phyloP scores from a whole-genome alignment of 2,113 vertebrate genomes.

The Synchiropus splendidus region DNA sequence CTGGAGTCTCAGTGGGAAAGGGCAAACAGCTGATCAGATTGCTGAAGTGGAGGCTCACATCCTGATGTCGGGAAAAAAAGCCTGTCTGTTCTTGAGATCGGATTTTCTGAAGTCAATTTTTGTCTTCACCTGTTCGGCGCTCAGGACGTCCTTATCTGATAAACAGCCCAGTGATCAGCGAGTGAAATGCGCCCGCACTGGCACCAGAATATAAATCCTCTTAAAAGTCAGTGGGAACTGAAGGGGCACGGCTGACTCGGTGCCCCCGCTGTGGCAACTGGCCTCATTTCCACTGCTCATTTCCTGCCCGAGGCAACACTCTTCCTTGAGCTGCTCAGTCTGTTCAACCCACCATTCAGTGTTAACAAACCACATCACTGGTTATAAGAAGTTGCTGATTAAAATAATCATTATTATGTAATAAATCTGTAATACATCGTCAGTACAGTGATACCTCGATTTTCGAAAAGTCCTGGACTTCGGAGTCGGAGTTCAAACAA shows the following conservation, averaged over 20 bases:
- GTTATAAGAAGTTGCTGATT: too few relatives aligned
- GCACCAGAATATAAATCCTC: conserved; percentile 45
- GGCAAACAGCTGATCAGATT: conserved; percentile 54
- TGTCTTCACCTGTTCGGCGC: conserved; percentile 16
- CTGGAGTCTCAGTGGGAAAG: conserved; percentile 38
- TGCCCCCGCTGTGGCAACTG: conserved; percentile 34
- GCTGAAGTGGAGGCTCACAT: conserved; percentile 36
- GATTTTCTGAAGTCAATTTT: conserved; percentile 11
- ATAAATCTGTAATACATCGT: too few relatives aligned
- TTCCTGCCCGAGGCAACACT: conserved; percentile 37
- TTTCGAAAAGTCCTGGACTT: too few relatives aligned
- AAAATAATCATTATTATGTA: too few relatives aligned
- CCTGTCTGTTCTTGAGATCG: conserved; percentile 28
- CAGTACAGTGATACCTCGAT: too few relatives aligned
- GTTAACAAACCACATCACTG: not conserved
- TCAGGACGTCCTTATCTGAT: conserved; percentile 9
- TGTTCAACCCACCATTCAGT: not conserved
- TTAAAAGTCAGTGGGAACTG: conserved; percentile 43
- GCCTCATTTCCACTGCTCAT: conserved; percentile 37
- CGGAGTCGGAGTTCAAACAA: too few relatives aligned
- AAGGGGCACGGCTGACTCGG: conserved; percentile 30
- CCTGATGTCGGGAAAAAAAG: conserved; percentile 30
- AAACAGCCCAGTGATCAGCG: conserved; percentile 5
- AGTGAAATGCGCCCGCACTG: conserved; percentile 12
- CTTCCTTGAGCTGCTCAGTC: conserved; percentile 9